Conservation (phyloP, 2,888 invertebrate genomes). For the Ligdia adustata region DNA sequence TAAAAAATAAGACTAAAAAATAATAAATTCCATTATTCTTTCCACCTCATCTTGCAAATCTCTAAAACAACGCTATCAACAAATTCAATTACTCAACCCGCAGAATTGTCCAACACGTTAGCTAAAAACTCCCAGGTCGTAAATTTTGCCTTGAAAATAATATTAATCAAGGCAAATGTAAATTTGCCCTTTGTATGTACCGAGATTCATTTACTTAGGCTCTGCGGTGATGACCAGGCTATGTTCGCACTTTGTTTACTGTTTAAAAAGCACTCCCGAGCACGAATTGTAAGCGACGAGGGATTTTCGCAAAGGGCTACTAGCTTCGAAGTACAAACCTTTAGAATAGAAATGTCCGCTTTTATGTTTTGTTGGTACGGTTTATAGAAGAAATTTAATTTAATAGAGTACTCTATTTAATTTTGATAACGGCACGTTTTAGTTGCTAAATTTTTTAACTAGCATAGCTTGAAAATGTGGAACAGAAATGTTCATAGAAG, state of each 20-base stretch:
- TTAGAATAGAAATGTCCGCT: neutral
- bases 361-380: neutral
- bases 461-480: too few relatives aligned
- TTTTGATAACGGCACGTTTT: too few relatives aligned
- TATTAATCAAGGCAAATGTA: slow-evolving; percentile 26
- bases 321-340: slow-evolving; percentile 11
- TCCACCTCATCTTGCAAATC: too few relatives aligned
- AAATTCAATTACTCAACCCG: slow-evolving; percentile 3
- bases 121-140: slow-evolving; percentile 10
- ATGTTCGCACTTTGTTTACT: slow-evolving; percentile 19
- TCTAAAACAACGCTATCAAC: too few relatives aligned
- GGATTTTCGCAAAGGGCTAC: slow-evolving; percentile 6
- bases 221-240: slow-evolving; percentile 20
- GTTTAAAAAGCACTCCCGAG: slow-evolving; percentile 20
- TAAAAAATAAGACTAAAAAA: too few relatives aligned
- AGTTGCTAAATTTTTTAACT: too few relatives aligned
- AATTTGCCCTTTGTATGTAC: slow-evolving; percentile 19
- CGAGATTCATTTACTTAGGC: slow-evolving; percentile 31
- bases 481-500: too few relatives aligned
- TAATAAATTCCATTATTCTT: too few relatives aligned
- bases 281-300: slow-evolving; percentile 8
- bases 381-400: too few relatives aligned
- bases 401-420: too few relatives aligned
- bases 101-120: slow-evolving; percentile 12
- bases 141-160: slow-evolving; percentile 16